A percentile compares a stretch with the other conserved stretches of the same genome.
Conservation (phyloP, 2,797 vertebrate genomes). For the Eulemur coronatus region DNA sequence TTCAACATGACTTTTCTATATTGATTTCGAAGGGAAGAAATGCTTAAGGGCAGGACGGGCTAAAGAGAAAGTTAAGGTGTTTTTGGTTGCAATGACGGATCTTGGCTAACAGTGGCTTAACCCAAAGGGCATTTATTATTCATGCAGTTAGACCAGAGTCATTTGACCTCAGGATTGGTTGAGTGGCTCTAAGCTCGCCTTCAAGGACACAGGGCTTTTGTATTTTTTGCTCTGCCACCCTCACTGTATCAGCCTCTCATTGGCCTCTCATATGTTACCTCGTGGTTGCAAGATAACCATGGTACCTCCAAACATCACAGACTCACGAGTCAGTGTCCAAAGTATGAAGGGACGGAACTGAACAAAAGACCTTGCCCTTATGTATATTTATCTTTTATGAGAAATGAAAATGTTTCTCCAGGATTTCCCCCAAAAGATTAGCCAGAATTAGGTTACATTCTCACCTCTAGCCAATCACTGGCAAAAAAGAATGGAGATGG, state of each 20-base stretch:
- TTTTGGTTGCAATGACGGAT: neutral
- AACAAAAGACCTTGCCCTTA: neutral
- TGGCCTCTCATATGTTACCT: neutral
- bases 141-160: neutral
- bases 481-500: neutral
- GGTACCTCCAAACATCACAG: neutral
- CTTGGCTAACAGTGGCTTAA: neutral
- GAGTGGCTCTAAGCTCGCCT: neutral
- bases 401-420: neutral
- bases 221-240: neutral
- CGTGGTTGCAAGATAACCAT: neutral
- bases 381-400: neutral
- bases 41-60: neutral
- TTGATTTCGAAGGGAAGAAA: conserved; percentile 35
- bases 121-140: neutral
- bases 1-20: conserved; percentile 32
- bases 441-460: neutral
- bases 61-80: neutral
- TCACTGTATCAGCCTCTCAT: neutral
- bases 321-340: neutral
- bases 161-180: neutral
- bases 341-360: neutral
- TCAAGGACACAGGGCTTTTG: neutral
- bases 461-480: neutral
- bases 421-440: neutral